A percentile compares a stretch with the other conserved stretches of the same genome.
phyloP scores from a whole-genome alignment of 2,113 vertebrate genomes.

The Sisor rabdophorus region DNA sequence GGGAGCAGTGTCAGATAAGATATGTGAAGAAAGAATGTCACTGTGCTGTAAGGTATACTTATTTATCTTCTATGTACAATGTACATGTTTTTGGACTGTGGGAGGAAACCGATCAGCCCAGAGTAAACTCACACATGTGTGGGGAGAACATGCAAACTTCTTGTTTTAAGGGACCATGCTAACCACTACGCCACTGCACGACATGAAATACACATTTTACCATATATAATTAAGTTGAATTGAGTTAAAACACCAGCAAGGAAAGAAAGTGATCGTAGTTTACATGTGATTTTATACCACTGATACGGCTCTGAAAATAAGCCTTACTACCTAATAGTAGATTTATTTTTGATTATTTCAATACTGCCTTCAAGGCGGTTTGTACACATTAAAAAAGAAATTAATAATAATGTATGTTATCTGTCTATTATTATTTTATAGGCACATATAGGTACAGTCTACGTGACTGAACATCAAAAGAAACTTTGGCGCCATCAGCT shows the following conservation, averaged over 20 bases:
- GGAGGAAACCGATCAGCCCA: too few relatives aligned
- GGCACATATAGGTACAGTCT: background rate
- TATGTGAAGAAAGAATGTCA: too few relatives aligned
- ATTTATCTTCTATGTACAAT: too few relatives aligned
- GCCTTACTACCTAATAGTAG: background rate
- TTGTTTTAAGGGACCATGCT: too few relatives aligned
- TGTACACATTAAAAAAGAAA: background rate
- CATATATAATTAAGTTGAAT: background rate
- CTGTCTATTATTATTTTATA: background rate
- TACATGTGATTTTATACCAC: background rate
- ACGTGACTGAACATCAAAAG: background rate
- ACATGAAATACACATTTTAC: too few relatives aligned
- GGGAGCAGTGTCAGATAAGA: too few relatives aligned
- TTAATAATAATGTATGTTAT: background rate
- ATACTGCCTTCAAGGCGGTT: background rate
- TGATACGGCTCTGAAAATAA: background rate
- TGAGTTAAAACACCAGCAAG: background rate
- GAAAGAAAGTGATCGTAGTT: background rate
- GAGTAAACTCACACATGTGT: too few relatives aligned
- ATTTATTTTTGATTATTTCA: too few relatives aligned
- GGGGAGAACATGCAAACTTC: too few relatives aligned
- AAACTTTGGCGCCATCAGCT: background rate
- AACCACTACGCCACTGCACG: too few relatives aligned
- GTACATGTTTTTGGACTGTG: too few relatives aligned
- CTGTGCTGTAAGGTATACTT: too few relatives aligned